A percentile compares a stretch with the other conserved stretches of the same genome.
These are phyloP conservation scores for Zoanthus solanderi DNA, from an alignment of 92 coral and sea anemone species.

Conservation along the genomic window DNA sequence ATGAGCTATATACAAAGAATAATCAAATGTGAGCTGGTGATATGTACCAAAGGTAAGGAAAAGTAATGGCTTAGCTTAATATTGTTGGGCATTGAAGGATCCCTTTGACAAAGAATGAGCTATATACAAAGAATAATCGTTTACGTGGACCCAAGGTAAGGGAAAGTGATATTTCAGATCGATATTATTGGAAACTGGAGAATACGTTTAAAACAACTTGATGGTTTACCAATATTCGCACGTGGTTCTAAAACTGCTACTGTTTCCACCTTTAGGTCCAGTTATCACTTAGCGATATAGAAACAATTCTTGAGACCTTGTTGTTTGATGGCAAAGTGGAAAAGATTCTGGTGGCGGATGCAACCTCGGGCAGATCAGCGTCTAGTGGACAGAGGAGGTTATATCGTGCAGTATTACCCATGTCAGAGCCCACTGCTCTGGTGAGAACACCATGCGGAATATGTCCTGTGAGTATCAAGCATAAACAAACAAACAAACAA, in stretches of 20 bases:
- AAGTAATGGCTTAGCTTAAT: too few relatives aligned
- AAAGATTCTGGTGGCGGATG: slow-evolving; percentile 81
- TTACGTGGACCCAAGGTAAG: too few relatives aligned
- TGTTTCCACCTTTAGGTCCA: slow-evolving; percentile 73
- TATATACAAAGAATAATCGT: too few relatives aligned
- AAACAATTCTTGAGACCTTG: slow-evolving; percentile 91
- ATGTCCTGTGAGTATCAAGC: slow-evolving; percentile 82
- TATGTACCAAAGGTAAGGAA: too few relatives aligned
- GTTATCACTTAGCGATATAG: slow-evolving; percentile 88
- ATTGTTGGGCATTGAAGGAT: too few relatives aligned
- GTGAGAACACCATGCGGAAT: slow-evolving; percentile 96
- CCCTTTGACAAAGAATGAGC: too few relatives aligned
- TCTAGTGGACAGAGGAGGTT: slow-evolving; percentile 77
- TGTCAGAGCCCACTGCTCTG: slow-evolving; percentile 83
- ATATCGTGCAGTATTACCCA: slow-evolving; percentile 80
- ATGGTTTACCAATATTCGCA: too few relatives aligned
- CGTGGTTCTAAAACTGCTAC: neutral
- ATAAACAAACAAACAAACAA: too few relatives aligned
- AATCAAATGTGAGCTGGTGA: too few relatives aligned
- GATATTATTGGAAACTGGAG: too few relatives aligned
- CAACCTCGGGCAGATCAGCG: slow-evolving; percentile 63
- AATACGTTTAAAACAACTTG: neutral
- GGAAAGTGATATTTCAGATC: too few relatives aligned
- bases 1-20: too few relatives aligned
- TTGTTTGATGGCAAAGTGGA: slow-evolving; percentile 96